Conservation (phyloP, 2,797 vertebrate species). For the Artibeus jamaicensis region DNA sequence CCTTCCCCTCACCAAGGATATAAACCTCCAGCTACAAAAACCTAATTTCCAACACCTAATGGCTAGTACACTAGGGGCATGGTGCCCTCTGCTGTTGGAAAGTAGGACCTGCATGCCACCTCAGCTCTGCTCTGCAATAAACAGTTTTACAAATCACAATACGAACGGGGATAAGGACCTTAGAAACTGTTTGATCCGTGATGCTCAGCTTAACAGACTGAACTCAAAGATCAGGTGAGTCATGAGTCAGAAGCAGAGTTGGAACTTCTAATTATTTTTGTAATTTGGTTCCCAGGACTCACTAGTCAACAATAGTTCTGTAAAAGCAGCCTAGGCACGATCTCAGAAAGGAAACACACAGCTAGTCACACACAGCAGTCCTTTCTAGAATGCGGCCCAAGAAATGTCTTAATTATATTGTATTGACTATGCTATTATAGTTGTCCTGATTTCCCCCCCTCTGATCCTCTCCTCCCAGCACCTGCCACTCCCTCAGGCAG, state of each 20-base stretch:
- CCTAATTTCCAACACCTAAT: neutral
- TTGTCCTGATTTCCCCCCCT: too few species aligned
- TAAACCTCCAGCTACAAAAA: neutral
- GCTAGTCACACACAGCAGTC: neutral
- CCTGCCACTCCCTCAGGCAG: too few species aligned
- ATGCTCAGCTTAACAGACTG: neutral
- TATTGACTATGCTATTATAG: too few species aligned
- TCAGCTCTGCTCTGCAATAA: neutral
- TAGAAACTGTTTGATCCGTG: neutral
- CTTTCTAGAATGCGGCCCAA: neutral
- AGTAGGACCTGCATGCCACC: neutral
- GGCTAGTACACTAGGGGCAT: neutral
- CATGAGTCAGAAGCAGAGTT: neutral
- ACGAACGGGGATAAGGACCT: neutral
- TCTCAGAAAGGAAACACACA: neutral
- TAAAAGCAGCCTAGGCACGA: neutral
- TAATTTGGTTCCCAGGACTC: slow-evolving; percentile 1
- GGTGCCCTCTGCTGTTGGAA: neutral
- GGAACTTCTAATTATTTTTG: neutral
- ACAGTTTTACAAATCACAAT: neutral
- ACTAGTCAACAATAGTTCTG: neutral
- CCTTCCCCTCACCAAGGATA: neutral
- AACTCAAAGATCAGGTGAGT: neutral
- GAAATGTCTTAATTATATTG: neutral
- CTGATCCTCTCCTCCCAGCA: too few species aligned